Conservation (phyloP, 1,140 invertebrate species). For the Stenopsyche tienmushanensis region DNA sequence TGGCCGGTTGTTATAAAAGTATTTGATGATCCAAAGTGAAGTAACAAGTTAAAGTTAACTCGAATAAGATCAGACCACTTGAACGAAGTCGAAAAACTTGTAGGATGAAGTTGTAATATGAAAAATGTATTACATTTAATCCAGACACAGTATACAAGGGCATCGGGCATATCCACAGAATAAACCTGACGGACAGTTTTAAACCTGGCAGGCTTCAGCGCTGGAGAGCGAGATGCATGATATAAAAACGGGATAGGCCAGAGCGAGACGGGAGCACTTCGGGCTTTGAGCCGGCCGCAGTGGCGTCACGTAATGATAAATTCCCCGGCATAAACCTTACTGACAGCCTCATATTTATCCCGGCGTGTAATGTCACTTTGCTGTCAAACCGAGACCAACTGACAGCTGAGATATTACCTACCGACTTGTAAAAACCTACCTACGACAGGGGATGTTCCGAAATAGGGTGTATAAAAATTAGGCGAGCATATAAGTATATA, state of each 20-base stretch:
- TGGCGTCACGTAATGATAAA: constrained; percentile 41
- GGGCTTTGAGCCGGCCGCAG: constrained; percentile 17
- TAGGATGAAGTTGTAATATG: constrained; percentile 25
- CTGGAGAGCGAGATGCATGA: constrained; percentile 8
- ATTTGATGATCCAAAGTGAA: too few relatives aligned
- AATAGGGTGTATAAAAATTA: too few relatives aligned
- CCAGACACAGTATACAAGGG: constrained; percentile 7
- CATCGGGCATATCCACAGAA: constrained; percentile 4
- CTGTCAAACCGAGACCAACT: constrained; percentile 40
- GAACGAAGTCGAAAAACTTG: too few relatives aligned
- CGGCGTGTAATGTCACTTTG: constrained; percentile 43
- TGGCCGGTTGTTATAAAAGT: too few relatives aligned
- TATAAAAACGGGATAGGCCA: too few relatives aligned
- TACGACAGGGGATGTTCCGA: constrained; percentile 19
- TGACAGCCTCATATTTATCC: constrained; percentile 43
- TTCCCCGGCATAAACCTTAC: constrained; percentile 39
- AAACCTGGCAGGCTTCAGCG: too few relatives aligned
- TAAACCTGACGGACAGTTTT: constrained; percentile 21
- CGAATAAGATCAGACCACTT: too few relatives aligned
- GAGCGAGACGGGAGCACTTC: neutral
- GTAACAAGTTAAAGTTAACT: too few relatives aligned
- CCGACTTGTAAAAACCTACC: constrained; percentile 41
- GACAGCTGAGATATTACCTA: constrained; percentile 42
- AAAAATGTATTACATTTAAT: constrained; percentile 25
- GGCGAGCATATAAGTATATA: too few relatives aligned